Percentiles rank a stretch among this genome's conserved stretches.
These are phyloP conservation scores for Dryococelus australis DNA, from an alignment of 2,888 invertebrate species.

Conservation along the genomic window DNA sequence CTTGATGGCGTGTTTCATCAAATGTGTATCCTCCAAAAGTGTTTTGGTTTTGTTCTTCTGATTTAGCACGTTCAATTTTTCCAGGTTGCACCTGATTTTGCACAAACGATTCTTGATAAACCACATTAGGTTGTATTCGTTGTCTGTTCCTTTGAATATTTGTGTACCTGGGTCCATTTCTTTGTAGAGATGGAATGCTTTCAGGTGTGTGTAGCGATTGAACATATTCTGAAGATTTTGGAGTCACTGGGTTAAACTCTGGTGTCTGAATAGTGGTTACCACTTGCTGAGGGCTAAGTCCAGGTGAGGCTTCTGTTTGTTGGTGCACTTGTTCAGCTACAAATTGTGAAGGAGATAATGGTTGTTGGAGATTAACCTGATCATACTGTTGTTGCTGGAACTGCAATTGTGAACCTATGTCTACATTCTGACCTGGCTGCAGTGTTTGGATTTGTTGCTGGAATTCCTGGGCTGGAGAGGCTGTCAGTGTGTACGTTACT, in stretches of 20 bases:
- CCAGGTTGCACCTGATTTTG: constrained; percentile 1
- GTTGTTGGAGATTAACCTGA: neutral
- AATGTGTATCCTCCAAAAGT: neutral
- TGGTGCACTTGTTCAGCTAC: neutral
- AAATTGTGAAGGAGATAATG: neutral
- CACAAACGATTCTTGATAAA: constrained; percentile 20
- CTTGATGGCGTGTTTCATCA: neutral
- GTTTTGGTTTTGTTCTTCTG: neutral
- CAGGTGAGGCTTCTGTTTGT: neutral
- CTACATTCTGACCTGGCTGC: neutral
- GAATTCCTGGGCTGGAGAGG: neutral
- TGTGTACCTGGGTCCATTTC: neutral
- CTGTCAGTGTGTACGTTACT: neutral
- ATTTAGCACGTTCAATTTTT: neutral
- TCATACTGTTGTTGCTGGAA: neutral
- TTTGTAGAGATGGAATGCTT: neutral
- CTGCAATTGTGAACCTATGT: neutral
- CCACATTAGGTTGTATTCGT: constrained; percentile 9
- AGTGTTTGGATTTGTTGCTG: neutral
- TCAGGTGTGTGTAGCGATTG: neutral
- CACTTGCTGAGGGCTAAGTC: neutral
- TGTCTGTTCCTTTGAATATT: constrained; percentile 8
- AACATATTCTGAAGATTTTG: constrained; percentile 5
- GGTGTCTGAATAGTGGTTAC: neutral
- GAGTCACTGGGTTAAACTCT: neutral